Evolutionary conservation across 2,888 invertebrate species (phyloP), one percentile per base, ranked within the genome.

Genomic region (Drosophila falleni): DNA sequence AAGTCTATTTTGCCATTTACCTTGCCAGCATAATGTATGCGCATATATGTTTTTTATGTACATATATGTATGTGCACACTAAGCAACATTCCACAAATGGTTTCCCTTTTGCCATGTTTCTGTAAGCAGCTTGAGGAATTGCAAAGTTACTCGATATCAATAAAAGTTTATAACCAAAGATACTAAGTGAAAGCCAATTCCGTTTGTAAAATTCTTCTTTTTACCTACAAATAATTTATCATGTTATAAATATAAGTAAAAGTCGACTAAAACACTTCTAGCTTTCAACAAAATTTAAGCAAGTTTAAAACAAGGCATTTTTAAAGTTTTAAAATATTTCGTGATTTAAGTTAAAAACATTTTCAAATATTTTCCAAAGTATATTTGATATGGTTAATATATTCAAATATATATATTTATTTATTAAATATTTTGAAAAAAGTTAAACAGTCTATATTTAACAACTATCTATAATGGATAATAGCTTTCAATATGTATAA

Each of bases 1-100:
- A 71, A 84, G 78, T 87, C 78, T 80, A 68, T 70, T 68, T 78
- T 63, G 76, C 85, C 79, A 83, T 81, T 84, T 77, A 81, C 79
- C 81, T 74, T 64, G 67, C 65, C 53, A 63, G 42, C 59, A 53
- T 54, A 49, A 58, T 56, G 49, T 63, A 56, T 35, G 33, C 41
- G 51, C 47, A 50, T 42, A 35, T 31, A 19, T 54, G 5, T 31
- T 42, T 31, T 47, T 29, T 37, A 31, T 49, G 35, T 35, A 29
- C 29, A 29, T 29, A 6, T 29, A 31, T 46, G 35, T 50, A 35
- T 50, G 68, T 49, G 35, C 50, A 19, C 51, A 80, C 70, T 54
- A 66, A 65, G 64, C 81, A 71, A 71, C 82, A 81, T 81, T 81
- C 81, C 81, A 69, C 75, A 80, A 78, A 75, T 78, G 75, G 70